Percentiles rank a stretch among this genome's conserved stretches.
These are phyloP conservation scores for Pipra filicauda DNA, from an alignment of 2,113 vertebrate species.

Conservation along the genomic window DNA sequence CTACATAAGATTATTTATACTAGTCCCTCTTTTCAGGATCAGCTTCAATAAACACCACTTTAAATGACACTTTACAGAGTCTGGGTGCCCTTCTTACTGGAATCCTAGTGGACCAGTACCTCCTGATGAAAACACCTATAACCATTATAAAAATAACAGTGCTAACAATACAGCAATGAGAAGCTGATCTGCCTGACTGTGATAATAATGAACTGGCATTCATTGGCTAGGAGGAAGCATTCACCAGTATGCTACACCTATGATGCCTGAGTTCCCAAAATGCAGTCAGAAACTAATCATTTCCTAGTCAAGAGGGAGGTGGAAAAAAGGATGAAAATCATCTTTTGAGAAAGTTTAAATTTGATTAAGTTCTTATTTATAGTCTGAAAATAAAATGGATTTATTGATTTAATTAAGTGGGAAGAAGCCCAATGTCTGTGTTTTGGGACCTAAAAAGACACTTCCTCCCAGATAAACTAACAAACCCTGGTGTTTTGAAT, in stretches of 20 bases:
- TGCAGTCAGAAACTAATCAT: background rate
- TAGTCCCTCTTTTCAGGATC: background rate
- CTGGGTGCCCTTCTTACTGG: too few species aligned
- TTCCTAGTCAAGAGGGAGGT: background rate
- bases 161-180: too few species aligned
- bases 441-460: background rate
- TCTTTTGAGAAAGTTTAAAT: background rate
- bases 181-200: background rate
- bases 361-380: background rate
- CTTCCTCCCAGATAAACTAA: background rate
- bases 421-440: background rate
- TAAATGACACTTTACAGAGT: too few species aligned
- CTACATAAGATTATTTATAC: background rate
- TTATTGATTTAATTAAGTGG: background rate
- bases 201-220: background rate
- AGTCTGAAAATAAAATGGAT: background rate
- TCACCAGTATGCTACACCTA: background rate
- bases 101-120: too few species aligned
- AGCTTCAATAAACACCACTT: too few species aligned
- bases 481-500: background rate
- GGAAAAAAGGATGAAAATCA: background rate
- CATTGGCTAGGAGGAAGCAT: background rate
- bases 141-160: too few species aligned
- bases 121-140: too few species aligned
- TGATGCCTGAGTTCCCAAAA: background rate